These are phyloP conservation scores for Maniola jurtina DNA, from an alignment of 1,140 invertebrate species.

Conservation along the genomic window DNA sequence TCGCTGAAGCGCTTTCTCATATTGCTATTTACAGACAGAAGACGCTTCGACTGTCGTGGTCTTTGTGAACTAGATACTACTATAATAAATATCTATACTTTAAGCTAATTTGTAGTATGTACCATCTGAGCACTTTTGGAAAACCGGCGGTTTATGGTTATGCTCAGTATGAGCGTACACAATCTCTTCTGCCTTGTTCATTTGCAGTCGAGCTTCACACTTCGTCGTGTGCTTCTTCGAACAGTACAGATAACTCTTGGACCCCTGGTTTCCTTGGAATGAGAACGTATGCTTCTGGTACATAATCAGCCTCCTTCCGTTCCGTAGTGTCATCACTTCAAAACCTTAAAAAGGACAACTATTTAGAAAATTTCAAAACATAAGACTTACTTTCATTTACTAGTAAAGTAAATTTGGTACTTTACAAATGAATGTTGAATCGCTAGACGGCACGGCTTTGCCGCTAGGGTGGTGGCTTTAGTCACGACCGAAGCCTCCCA, in stretches of 20 bases:
- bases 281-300: conserved; percentile 38
- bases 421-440: too few species aligned
- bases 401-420: too few species aligned
- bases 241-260: conserved; percentile 19
- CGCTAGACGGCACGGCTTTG: too few species aligned
- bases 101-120: conserved; percentile 12
- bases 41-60: too few species aligned
- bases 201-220: conserved; percentile 13
- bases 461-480: too few species aligned
- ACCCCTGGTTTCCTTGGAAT: conserved; percentile 11
- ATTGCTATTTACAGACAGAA: too few species aligned
- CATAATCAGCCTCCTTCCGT: conserved; percentile 21
- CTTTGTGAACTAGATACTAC: neutral
- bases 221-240: conserved; percentile 17
- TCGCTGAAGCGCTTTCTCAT: too few species aligned
- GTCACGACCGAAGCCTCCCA: too few species aligned
- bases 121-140: conserved; percentile 8
- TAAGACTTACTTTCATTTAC: too few species aligned
- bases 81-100: neutral
- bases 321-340: neutral
- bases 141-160: conserved; percentile 12
- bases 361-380: neutral
- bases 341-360: neutral
- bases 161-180: conserved; percentile 10
- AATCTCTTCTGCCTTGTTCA: conserved; percentile 20